Base-by-base conservation (phyloP, 2,113 vertebrate genomes). In the Carassius auratus region DNA sequence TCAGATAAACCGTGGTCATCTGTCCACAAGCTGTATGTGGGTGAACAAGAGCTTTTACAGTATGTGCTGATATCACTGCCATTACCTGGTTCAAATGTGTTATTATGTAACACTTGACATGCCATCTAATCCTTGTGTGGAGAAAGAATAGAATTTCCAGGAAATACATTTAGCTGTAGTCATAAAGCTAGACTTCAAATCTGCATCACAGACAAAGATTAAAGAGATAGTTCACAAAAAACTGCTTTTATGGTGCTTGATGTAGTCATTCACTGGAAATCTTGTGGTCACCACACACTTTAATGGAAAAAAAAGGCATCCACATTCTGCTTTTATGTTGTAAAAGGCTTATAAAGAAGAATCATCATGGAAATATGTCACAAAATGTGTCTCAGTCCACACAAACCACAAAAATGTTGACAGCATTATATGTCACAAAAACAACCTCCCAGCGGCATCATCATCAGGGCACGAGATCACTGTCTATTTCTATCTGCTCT, bases 21-120 rank as follows among this genome's bases (percentile, higher is more conserved):
- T 81, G 78, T 81, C 78, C 61, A 81, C 57, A 81, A 48, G 59
- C 78, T 81, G 21, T 45, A 62, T 62, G 57, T 57, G 76, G 75
- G 50, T 76, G 50, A 36, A 77, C 30, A 38, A 13, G 57, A 79
- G 76, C 33, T 79, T 62, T 79, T 79, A 79, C 36, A 79, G 33
- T 79, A 42, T 79, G 33, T 23, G 76, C 10, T 5, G 76, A 79
- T 61, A 79, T 79, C 57, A 79, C 57, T 62, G 10, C 57, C 36
- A 62, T 79, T 61, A 42, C 5, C 59, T 6, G 7, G 2, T 14
- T 61, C 42, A 38, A 61, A 38, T 61, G 55, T 61, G 21, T 17
- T 8, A 2, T 61, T 55, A 38, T 42, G 57, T 77, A 50, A 76
- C 33, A 76, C 26, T 2, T n/a, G 10, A 8, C 17, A 38, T 38